Conservation (phyloP, 2,113 vertebrate genomes). For the Penelope pileata region DNA sequence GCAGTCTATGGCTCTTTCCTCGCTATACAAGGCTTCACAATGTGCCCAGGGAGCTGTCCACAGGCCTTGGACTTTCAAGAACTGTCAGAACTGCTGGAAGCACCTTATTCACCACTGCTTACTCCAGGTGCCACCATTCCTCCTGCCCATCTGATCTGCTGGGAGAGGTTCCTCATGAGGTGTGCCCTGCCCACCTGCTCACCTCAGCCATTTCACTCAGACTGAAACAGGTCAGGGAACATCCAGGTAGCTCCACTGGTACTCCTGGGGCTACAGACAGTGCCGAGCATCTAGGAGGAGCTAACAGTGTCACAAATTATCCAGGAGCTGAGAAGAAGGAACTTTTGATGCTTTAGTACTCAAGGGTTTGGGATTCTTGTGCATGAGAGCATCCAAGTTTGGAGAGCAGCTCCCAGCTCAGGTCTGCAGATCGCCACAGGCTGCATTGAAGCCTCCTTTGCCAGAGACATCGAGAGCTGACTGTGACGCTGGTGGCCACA, state of each 20-base stretch:
- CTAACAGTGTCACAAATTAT: not conserved
- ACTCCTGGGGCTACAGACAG: not conserved
- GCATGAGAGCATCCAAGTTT: accelerated
- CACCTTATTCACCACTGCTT: not conserved
- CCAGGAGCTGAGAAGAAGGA: not conserved
- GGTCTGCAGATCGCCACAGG: not conserved
- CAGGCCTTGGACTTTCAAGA: not conserved
- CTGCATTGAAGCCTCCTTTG: not conserved
- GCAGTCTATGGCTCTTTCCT: not conserved
- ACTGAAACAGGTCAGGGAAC: not conserved
- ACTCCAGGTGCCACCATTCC: not conserved
- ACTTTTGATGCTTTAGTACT: not conserved
- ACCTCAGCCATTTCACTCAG: not conserved
- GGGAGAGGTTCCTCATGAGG: not conserved
- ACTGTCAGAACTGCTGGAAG: not conserved
- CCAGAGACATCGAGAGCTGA: not conserved
- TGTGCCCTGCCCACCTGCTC: not conserved
- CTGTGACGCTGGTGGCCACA: not conserved
- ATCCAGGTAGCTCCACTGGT: not conserved
- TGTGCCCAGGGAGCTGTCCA: not conserved
- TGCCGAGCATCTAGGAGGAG: not conserved
- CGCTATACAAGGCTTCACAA: accelerated
- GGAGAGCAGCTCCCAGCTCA: not conserved
- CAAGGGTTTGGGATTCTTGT: not conserved
- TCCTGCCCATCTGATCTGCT: not conserved